These are phyloP conservation scores for Blastobasis lacticolella DNA, from an alignment of 2,888 invertebrate genomes.

Conservation along the genomic window DNA sequence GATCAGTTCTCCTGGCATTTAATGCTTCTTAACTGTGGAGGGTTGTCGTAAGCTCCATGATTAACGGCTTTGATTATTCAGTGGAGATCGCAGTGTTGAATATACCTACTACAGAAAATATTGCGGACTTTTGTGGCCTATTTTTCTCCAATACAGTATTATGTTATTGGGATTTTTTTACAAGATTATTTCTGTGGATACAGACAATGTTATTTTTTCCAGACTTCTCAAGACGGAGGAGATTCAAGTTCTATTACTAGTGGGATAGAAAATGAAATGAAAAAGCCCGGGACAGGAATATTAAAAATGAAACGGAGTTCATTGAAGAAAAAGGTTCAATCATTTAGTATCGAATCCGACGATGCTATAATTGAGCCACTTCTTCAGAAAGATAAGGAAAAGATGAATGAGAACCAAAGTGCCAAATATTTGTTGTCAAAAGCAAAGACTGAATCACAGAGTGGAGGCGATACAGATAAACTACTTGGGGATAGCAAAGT, in stretches of 20 bases:
- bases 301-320: conserved; percentile 62
- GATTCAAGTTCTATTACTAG: conserved; percentile 56
- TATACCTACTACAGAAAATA: no score
- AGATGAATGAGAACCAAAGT: conserved; percentile 38
- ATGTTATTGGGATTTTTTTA: no score
- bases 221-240: conserved; percentile 62
- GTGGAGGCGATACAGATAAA: conserved; percentile 31
- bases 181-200: no score
- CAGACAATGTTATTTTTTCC: conserved; percentile 18
- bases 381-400: conserved; percentile 49
- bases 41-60: no score
- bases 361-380: conserved; percentile 61
- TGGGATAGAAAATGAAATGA: conserved; percentile 57
- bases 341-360: conserved; percentile 51
- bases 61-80: no score
- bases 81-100: no score
- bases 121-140: no score
- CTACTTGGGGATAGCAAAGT: conserved; percentile 27
- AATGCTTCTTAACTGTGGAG: no score
- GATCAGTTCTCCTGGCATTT: no score
- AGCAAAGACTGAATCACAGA: conserved; percentile 50
- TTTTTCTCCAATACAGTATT: no score
- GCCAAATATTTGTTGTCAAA: conserved; percentile 54
- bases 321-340: conserved; percentile 53
- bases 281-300: conserved; percentile 54